Conservation (phyloP, 2,797 vertebrate genomes). For the Chloroceryle amazona region DNA sequence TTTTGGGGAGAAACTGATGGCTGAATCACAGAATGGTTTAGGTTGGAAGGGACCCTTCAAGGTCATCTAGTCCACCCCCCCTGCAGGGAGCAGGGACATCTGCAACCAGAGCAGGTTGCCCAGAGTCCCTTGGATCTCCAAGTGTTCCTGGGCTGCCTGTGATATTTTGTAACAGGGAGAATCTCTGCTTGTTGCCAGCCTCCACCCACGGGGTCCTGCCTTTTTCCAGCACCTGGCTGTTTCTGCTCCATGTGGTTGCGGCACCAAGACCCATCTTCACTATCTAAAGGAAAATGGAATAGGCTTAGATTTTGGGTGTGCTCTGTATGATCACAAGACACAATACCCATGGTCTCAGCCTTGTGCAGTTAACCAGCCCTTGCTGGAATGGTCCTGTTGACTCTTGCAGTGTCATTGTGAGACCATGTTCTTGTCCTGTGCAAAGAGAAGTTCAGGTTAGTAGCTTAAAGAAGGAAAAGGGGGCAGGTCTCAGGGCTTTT, state of each 20-base stretch:
- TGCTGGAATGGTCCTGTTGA: background rate
- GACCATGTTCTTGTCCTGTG: rapidly evolving
- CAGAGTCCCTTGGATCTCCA: background rate
- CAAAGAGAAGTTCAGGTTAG: background rate
- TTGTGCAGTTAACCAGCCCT: background rate
- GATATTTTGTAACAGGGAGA: background rate
- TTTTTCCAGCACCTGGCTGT: background rate
- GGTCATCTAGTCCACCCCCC: too few relatives aligned
- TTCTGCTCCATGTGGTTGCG: background rate
- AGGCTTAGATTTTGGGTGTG: background rate
- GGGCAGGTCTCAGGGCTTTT: background rate
- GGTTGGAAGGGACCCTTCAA: too few relatives aligned
- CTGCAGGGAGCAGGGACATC: too few relatives aligned
- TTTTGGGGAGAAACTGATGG: background rate
- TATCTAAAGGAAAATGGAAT: background rate
- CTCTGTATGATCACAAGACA: background rate
- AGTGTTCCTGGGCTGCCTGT: background rate
- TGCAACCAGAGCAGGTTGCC: too few relatives aligned
- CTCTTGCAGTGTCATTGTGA: background rate
- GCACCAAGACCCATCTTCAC: background rate
- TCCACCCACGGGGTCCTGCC: background rate
- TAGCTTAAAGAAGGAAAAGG: background rate
- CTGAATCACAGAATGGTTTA: background rate
- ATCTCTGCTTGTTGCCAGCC: background rate
- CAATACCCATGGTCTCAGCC: rapidly evolving